These are phyloP conservation scores for Nemoura dubitans DNA, from an alignment of 2,888 invertebrate genomes.

Conservation along the genomic window DNA sequence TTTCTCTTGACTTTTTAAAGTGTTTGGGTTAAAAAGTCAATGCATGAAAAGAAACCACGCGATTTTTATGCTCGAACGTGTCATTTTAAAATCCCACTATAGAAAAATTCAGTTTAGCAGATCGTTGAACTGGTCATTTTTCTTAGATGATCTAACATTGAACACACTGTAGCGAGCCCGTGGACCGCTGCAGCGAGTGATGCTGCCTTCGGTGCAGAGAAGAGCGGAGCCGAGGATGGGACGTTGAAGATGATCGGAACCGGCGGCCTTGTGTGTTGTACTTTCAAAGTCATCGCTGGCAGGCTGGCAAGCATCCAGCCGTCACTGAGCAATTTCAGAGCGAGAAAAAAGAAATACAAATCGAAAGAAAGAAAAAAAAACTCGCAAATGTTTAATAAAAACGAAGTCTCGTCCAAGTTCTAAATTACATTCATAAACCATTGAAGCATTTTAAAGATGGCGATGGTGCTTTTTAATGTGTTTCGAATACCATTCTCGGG, in stretches of 20 bases:
- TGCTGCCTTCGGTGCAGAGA: too few species aligned
- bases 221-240: too few species aligned
- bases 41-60: too few species aligned
- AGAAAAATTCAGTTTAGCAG: too few species aligned
- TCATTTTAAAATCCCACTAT: too few species aligned
- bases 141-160: too few species aligned
- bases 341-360: constrained; percentile 19
- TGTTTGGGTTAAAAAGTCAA: too few species aligned
- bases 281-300: constrained; percentile 1
- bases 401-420: constrained; percentile 14
- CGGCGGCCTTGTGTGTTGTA: neutral
- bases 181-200: too few species aligned
- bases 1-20: too few species aligned
- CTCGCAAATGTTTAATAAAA: neutral
- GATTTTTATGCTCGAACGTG: too few species aligned
- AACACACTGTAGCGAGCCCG: too few species aligned
- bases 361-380: neutral
- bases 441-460: neutral
- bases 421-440: constrained; percentile 38
- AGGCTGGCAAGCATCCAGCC: constrained; percentile 29
- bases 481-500: constrained; percentile 9
- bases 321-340: neutral
- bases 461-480: neutral
- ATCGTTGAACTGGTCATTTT: too few species aligned
- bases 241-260: neutral